phyloP scores from a whole-genome alignment of 1,140 invertebrate species.

The Antheraea pernyi region DNA sequence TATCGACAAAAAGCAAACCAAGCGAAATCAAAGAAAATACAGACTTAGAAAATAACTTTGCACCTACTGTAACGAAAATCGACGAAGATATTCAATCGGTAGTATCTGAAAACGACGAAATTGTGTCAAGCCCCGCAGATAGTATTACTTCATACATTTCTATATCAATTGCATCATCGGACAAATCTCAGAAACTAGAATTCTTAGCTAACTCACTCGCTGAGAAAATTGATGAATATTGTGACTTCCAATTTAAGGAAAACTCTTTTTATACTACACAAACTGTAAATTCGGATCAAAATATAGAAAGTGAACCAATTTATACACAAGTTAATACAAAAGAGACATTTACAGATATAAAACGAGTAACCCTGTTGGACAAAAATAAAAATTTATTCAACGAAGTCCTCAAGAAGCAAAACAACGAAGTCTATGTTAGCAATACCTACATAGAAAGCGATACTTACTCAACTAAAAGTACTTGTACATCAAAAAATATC shows the following conservation, averaged over 20 bases:
- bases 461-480: slow-evolving; percentile 48
- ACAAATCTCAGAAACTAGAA: slow-evolving; percentile 73
- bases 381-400: slow-evolving; percentile 50
- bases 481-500: slow-evolving; percentile 70
- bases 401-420: slow-evolving; percentile 43
- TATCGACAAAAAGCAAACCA: slow-evolving; percentile 44
- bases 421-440: slow-evolving; percentile 54
- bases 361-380: slow-evolving; percentile 51
- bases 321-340: slow-evolving; percentile 69
- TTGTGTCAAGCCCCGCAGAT: slow-evolving; percentile 67
- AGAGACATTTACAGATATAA: slow-evolving; percentile 67
- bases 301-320: slow-evolving; percentile 50
- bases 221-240: slow-evolving; percentile 79
- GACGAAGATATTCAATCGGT: slow-evolving; percentile 56
- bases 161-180: slow-evolving; percentile 70
- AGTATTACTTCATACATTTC: slow-evolving; percentile 78
- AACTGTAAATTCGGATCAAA: slow-evolving; percentile 41
- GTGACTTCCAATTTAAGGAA: slow-evolving; percentile 71
- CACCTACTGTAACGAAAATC: slow-evolving; percentile 27
- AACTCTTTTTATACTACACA: slow-evolving; percentile 47
- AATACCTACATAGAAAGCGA: slow-evolving; percentile 62
- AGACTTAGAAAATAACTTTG: slow-evolving; percentile 16
- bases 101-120: slow-evolving; percentile 71
- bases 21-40: slow-evolving; percentile 30
- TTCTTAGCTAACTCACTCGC: slow-evolving; percentile 76